These are phyloP conservation scores for Drepanosiphum platanoidis DNA, from an alignment of 2,888 invertebrate genomes.

Conservation along the genomic window DNA sequence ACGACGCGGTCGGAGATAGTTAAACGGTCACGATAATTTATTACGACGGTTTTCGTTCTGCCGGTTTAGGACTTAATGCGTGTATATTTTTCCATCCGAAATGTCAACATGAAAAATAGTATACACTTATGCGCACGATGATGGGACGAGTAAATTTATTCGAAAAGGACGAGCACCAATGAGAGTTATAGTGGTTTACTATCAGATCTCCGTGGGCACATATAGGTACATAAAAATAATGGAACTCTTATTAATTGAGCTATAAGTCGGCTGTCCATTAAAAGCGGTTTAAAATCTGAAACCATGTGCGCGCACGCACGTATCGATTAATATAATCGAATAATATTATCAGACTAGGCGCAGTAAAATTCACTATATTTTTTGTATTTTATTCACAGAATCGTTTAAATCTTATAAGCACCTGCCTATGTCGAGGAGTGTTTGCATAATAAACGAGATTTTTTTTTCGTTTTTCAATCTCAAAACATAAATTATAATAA, in stretches of 20 bases:
- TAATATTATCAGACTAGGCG: neutral
- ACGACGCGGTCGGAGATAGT: neutral
- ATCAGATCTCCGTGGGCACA: neutral
- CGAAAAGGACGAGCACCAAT: conserved; percentile 1
- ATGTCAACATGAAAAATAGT: conserved; percentile 35
- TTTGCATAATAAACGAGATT: neutral
- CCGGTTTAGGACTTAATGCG: conserved; percentile 27
- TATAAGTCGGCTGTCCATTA: conserved; percentile 12
- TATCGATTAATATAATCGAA: conserved; percentile 16
- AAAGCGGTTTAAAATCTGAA: neutral
- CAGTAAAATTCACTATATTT: neutral
- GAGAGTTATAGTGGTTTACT: conserved; percentile 19
- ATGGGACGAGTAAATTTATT: neutral
- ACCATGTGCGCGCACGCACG: too few species aligned
- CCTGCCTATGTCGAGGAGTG: neutral
- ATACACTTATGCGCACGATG: too few species aligned
- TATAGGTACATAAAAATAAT: conserved; percentile 35
- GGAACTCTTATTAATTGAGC: conserved; percentile 39
- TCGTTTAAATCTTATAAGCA: neutral
- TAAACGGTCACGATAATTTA: conserved; percentile 44
- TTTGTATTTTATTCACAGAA: neutral
- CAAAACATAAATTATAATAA: neutral
- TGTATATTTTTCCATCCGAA: conserved; percentile 31
- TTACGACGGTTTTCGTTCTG: conserved; percentile 23
- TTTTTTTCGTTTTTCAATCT: neutral